Evolutionary conservation across 2,888 invertebrate genomes (phyloP).

Genomic region (Drosophila mimica): DNA sequence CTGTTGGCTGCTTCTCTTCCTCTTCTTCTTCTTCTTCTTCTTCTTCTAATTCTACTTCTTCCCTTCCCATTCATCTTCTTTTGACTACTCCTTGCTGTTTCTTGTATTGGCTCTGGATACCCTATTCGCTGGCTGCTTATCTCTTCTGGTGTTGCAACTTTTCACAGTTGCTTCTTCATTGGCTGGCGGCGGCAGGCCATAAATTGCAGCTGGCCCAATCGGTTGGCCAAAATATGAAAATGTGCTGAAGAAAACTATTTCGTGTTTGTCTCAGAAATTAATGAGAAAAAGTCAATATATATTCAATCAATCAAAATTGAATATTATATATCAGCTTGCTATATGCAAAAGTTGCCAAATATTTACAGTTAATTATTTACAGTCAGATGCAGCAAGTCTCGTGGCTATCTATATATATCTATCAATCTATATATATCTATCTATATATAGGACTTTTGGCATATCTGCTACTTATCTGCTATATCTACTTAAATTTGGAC

Average conservation of each 20-base stretch:
- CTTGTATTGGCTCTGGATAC: background rate
- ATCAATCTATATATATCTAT: too few species aligned
- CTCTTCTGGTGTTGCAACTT: background rate
- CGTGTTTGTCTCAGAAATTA: background rate
- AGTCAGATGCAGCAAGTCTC: too few species aligned
- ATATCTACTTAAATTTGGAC: background rate
- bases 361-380: too few species aligned
- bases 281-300: background rate
- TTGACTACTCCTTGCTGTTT: background rate
- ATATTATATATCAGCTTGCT: background rate
- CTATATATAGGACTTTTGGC: background rate
- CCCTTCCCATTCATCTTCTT: background rate
- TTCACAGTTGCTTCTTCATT: background rate
- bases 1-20: background rate
- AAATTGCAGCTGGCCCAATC: background rate
- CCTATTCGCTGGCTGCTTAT: background rate
- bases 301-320: background rate
- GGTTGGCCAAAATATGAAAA: background rate
- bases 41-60: slow-evolving; percentile 1
- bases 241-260: background rate
- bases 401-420: too few species aligned
- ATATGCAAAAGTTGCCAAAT: too few species aligned
- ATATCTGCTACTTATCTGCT: background rate
- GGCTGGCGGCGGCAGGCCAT: background rate
- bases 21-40: slow-evolving; percentile 3